Conservation (phyloP, 1,140 invertebrate species). For the Phthorimaea operculella region DNA sequence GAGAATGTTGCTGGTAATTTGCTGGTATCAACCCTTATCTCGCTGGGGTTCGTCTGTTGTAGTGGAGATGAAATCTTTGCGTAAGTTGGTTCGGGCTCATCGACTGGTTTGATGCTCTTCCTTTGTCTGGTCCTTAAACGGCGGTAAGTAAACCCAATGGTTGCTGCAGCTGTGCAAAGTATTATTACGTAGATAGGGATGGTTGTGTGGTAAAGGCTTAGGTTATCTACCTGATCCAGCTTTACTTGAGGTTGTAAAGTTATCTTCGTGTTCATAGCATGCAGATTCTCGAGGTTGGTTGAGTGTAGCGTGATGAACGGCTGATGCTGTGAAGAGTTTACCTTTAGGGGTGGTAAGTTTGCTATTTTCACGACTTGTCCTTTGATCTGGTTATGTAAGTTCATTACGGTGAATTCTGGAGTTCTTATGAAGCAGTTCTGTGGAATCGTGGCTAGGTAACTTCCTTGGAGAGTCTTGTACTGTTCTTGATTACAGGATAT, state of each 20-base stretch:
- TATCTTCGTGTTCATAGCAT: background rate
- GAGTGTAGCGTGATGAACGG: background rate
- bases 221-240: background rate
- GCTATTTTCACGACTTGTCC: background rate
- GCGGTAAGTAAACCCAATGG: no score
- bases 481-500: conserved; percentile 9
- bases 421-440: conserved; percentile 11
- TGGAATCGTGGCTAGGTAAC: conserved; percentile 14
- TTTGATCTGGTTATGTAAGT: background rate
- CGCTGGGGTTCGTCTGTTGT: no score
- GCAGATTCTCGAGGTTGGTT: background rate
- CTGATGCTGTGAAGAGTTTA: background rate
- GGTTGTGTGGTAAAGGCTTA: background rate
- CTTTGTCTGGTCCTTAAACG: no score
- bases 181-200: background rate
- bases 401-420: conserved; percentile 15
- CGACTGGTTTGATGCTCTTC: no score
- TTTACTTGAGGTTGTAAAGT: background rate
- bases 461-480: conserved; percentile 12
- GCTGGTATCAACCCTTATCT: no score
- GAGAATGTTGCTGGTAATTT: no score
- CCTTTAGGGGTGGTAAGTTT: background rate
- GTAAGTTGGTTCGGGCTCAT: no score
- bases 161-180: background rate
- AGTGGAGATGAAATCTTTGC: no score